Evolutionary conservation across 2,113 vertebrate genomes (phyloP).

Genomic region (Silurus meridionalis): DNA sequence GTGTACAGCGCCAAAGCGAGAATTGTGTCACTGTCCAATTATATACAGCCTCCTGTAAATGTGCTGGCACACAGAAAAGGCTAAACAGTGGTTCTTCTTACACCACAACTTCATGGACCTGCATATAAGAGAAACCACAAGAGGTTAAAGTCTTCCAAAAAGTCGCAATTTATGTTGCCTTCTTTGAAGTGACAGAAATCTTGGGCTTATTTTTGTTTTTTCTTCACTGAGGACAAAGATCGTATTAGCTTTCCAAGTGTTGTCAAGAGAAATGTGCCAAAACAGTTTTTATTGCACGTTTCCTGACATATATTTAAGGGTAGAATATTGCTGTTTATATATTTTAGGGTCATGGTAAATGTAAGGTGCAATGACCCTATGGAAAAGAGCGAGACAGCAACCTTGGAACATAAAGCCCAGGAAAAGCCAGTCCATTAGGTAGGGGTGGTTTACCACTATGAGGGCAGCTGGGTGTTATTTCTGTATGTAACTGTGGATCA

Average conservation of each 20-base stretch:
- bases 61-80: slow-evolving; percentile 50
- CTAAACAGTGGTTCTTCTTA: slow-evolving; percentile 31
- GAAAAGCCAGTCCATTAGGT: slow-evolving; percentile 59
- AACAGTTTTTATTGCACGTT: slow-evolving; percentile 59
- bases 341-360: slow-evolving; percentile 53
- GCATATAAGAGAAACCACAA: slow-evolving; percentile 55
- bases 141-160: slow-evolving; percentile 62
- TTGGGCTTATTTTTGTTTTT: slow-evolving; percentile 68
- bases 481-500: slow-evolving; percentile 51
- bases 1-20: background rate
- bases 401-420: slow-evolving; percentile 52
- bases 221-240: slow-evolving; percentile 55
- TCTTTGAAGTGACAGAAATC: slow-evolving; percentile 63
- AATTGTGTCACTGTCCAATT: slow-evolving; percentile 28
- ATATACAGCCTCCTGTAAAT: slow-evolving; percentile 29
- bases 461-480: slow-evolving; percentile 59
- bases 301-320: slow-evolving; percentile 35
- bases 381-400: slow-evolving; percentile 56
- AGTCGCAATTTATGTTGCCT: slow-evolving; percentile 67
- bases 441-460: slow-evolving; percentile 58
- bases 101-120: slow-evolving; percentile 42
- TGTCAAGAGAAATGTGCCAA: slow-evolving; percentile 62
- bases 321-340: slow-evolving; percentile 32
- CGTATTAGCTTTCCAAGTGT: slow-evolving; percentile 58
- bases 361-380: slow-evolving; percentile 59